Evolutionary conservation across 2,888 invertebrate genomes (phyloP).

Genomic region (Ectropis crepuscularia): DNA sequence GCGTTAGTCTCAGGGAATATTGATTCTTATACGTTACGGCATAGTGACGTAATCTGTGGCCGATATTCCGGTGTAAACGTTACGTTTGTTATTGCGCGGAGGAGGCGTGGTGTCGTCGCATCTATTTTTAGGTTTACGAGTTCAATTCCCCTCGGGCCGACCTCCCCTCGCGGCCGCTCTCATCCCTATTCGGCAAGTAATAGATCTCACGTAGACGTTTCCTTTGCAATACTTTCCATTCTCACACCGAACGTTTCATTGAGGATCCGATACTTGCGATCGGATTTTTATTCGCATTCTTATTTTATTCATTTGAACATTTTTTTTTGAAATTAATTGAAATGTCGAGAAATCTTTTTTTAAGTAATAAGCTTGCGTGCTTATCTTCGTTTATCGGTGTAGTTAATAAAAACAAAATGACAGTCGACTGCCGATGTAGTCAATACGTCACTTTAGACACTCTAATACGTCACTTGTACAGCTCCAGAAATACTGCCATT

Average conservation of each 20-base stretch:
- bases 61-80: constrained; percentile 40
- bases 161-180: constrained; percentile 49
- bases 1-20: constrained; percentile 41
- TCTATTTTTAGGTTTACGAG: constrained; percentile 82
- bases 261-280: too few relatives aligned
- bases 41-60: constrained; percentile 43
- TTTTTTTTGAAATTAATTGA: too few relatives aligned
- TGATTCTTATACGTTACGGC: constrained; percentile 44
- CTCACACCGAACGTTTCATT: neutral
- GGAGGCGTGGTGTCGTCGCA: constrained; percentile 64
- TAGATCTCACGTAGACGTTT: constrained; percentile 46
- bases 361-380: too few relatives aligned
- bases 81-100: constrained; percentile 45
- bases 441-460: too few relatives aligned
- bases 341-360: too few relatives aligned
- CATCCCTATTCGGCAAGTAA: constrained; percentile 43
- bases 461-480: too few relatives aligned
- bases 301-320: too few relatives aligned
- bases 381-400: too few relatives aligned
- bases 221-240: constrained; percentile 5
- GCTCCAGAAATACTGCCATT: too few relatives aligned
- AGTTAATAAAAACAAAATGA: too few relatives aligned
- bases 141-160: constrained; percentile 67
- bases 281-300: too few relatives aligned
- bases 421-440: too few relatives aligned